Conservation (phyloP, 2,888 invertebrate species). For the Athrips mouffetella region DNA sequence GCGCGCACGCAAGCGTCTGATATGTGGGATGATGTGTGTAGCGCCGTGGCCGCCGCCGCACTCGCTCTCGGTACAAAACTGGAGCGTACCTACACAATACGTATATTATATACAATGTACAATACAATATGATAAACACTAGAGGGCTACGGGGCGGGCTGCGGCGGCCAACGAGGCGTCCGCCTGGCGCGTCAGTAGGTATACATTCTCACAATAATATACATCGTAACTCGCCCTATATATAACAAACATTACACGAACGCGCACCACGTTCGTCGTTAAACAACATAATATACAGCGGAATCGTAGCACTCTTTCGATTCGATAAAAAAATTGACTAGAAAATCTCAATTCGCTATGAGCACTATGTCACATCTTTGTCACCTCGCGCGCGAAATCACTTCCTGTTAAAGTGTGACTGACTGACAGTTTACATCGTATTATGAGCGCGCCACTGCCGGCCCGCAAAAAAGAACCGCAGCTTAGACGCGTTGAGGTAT, state of each 20-base stretch:
- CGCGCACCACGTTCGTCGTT: conserved; percentile 63
- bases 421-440: too few relatives aligned
- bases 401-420: too few relatives aligned
- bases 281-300: conserved; percentile 73
- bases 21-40: conserved; percentile 76
- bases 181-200: conserved; percentile 60
- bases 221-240: conserved; percentile 74
- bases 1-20: conserved; percentile 68
- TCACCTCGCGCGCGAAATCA: too few relatives aligned
- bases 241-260: conserved; percentile 68
- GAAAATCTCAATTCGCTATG: conserved; percentile 73
- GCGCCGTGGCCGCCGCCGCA: conserved; percentile 58
- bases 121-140: conserved; percentile 68
- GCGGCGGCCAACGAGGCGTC: conserved; percentile 52
- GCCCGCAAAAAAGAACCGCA: too few relatives aligned
- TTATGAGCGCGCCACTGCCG: too few relatives aligned
- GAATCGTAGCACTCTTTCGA: conserved; percentile 73
- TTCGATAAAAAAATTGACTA: conserved; percentile 76
- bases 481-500: too few relatives aligned
- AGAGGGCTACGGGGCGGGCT: conserved; percentile 59
- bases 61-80: conserved; percentile 63
- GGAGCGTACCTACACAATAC: conserved; percentile 65
- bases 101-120: conserved; percentile 76
- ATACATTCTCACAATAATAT: conserved; percentile 75
- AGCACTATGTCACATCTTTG: too few relatives aligned